Percentiles rank a stretch among this genome's conserved stretches.
phyloP scores from a whole-genome alignment of 2,113 vertebrate genomes.

The Platysternon megacephalum region DNA sequence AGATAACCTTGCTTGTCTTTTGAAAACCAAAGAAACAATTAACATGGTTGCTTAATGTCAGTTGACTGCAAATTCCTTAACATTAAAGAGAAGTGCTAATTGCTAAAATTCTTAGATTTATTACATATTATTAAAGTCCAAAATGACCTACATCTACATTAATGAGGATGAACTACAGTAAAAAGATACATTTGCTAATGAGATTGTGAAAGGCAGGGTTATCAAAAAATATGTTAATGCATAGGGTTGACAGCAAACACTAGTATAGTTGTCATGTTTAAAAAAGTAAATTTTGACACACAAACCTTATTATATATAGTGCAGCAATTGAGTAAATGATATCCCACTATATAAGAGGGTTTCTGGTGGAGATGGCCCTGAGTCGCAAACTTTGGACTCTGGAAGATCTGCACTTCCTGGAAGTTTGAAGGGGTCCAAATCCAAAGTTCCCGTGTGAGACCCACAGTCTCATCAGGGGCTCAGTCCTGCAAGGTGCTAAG shows the following conservation, averaged over 20 bases:
- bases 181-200: background rate
- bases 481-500: background rate
- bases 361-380: background rate
- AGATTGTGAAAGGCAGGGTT: background rate
- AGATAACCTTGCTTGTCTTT: background rate
- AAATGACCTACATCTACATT: background rate
- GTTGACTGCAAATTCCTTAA: conserved; percentile 8
- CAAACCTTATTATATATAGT: background rate
- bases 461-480: background rate
- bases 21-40: background rate
- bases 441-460: background rate
- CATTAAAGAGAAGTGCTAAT: background rate
- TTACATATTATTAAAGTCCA: background rate
- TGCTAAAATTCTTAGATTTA: conserved; percentile 4
- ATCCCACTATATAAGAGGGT: background rate
- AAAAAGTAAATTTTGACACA: background rate
- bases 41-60: conserved; percentile 18
- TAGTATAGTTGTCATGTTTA: too few relatives aligned
- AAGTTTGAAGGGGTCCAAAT: background rate
- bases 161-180: background rate
- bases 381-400: background rate
- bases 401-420: background rate
- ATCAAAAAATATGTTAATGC: background rate
- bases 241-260: background rate
- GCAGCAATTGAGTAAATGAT: background rate